Evolutionary conservation across 2,113 vertebrate genomes (phyloP).

Genomic region (Donacobius atricapilla): DNA sequence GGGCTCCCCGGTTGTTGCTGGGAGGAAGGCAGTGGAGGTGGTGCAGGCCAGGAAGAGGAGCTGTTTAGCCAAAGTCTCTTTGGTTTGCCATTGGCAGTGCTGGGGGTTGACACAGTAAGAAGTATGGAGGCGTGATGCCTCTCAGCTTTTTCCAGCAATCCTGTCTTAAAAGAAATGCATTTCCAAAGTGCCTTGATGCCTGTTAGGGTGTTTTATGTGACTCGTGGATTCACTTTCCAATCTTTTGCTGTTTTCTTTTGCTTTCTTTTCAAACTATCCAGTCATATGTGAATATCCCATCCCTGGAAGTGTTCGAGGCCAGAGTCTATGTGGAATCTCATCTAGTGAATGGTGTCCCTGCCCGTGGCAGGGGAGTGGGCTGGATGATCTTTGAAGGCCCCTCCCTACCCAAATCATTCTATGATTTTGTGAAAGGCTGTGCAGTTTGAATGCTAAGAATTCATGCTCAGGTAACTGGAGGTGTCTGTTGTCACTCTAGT

Average conservation of each 20-base stretch:
- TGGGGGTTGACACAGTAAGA: not conserved
- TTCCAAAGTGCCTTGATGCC: not conserved
- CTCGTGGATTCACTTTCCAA: not conserved
- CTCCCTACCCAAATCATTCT: not conserved
- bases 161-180: not conserved
- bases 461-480: not conserved
- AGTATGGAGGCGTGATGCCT: not conserved
- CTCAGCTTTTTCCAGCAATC: not conserved
- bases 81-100: not conserved
- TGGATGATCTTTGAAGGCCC: not conserved
- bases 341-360: not conserved
- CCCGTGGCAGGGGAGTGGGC: accelerated
- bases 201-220: not conserved
- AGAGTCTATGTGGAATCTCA: not conserved
- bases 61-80: not conserved
- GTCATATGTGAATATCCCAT: not conserved
- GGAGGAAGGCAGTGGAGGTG: not conserved
- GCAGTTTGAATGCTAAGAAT: not conserved
- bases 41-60: not conserved
- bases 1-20: not conserved
- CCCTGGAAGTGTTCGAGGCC: not conserved
- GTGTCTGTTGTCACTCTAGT: not conserved
- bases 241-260: not conserved
- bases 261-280: not conserved
- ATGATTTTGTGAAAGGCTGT: not conserved